Conservation (phyloP, 2,113 vertebrate genomes). For the Coracopsis vasa region DNA sequence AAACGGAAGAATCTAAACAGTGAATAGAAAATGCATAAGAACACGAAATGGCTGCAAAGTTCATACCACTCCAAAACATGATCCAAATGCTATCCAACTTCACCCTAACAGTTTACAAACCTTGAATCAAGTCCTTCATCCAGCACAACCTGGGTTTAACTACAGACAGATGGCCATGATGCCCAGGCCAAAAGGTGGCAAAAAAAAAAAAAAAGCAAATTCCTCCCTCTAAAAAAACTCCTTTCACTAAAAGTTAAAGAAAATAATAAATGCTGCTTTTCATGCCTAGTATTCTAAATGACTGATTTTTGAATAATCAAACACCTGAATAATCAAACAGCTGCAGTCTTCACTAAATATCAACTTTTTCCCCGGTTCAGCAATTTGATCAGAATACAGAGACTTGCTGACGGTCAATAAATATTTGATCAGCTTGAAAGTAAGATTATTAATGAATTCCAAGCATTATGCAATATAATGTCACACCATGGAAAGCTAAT, state of each 20-base stretch:
- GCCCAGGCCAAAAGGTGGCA: background rate
- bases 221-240: background rate
- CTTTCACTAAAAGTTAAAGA: background rate
- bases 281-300: background rate
- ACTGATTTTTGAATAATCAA: background rate
- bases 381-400: background rate
- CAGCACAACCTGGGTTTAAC: background rate
- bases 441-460: background rate
- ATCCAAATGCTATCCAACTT: background rate
- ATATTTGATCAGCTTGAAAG: background rate
- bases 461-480: background rate
- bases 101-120: background rate
- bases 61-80: background rate
- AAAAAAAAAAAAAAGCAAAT: background rate
- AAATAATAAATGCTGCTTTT: background rate
- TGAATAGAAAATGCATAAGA: background rate
- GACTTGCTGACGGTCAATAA: background rate
- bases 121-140: background rate
- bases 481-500: background rate
- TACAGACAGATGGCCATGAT: accelerated
- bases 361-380: background rate
- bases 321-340: background rate
- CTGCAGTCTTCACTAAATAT: background rate
- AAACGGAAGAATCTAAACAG: background rate
- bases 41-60: background rate